A percentile compares a stretch with the other conserved stretches of the same genome.
Evolutionary conservation across 2,888 invertebrate genomes (phyloP).

Genomic region (Melieria omissa): DNA sequence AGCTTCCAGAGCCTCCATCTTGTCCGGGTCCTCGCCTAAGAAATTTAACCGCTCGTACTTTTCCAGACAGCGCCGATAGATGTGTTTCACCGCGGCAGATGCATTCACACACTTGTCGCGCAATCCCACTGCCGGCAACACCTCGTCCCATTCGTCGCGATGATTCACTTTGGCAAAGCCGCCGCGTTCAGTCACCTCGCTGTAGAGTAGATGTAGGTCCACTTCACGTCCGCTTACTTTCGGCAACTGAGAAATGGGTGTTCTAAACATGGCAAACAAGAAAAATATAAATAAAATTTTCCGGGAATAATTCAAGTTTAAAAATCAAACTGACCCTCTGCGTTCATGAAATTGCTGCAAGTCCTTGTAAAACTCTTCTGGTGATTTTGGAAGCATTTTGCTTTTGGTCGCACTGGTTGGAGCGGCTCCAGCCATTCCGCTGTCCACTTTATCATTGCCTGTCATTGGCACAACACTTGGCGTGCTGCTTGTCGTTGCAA

Average conservation of each 20-base stretch:
- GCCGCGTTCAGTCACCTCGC: slow-evolving; percentile 89
- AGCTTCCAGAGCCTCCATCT: slow-evolving; percentile 73
- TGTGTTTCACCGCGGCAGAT: slow-evolving; percentile 83
- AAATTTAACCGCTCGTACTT: slow-evolving; percentile 92
- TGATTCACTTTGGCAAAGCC: slow-evolving; percentile 96
- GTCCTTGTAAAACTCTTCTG: slow-evolving; percentile 69
- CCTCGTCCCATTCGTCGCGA: slow-evolving; percentile 87
- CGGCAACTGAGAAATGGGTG: slow-evolving; percentile 72
- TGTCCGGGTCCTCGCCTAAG: slow-evolving; percentile 88
- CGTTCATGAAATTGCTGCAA: slow-evolving; percentile 91
- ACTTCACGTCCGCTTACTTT: slow-evolving; percentile 90
- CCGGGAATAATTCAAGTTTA: not conserved
- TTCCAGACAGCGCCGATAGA: slow-evolving; percentile 83
- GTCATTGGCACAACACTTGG: not conserved
- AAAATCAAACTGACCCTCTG: slow-evolving; percentile 79
- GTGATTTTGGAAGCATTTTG: slow-evolving; percentile 49
- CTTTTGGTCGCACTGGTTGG: slow-evolving; percentile 33
- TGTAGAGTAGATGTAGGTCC: slow-evolving; percentile 92
- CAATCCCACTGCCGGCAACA: slow-evolving; percentile 80
- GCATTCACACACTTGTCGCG: slow-evolving; percentile 91
- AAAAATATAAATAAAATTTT: slow-evolving; percentile 8
- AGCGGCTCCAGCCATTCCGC: not conserved
- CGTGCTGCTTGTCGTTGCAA: not conserved
- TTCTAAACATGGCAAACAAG: slow-evolving; percentile 67
- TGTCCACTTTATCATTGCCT: not conserved